phyloP scores from a whole-genome alignment of 2,113 vertebrate genomes.

The Xenopus laevis region DNA sequence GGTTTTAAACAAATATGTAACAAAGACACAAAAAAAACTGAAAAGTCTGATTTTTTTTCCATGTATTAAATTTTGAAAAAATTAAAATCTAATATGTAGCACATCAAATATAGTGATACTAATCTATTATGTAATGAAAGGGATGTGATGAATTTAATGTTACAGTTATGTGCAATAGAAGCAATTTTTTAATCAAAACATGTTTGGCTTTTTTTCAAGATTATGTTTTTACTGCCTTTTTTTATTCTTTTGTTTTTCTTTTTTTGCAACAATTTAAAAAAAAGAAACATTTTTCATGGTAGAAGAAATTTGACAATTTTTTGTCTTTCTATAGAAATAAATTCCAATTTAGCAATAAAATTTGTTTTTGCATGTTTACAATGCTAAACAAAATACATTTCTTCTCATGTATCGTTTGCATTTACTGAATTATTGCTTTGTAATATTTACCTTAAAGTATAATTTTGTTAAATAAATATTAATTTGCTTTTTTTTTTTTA shows the following conservation, averaged over 20 bases:
- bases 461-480: constrained; percentile 40
- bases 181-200: no score
- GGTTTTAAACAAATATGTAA: no score
- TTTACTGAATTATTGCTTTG: constrained; percentile 7
- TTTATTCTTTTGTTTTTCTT: neutral
- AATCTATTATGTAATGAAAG: no score
- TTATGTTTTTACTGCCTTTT: no score
- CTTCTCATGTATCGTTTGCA: constrained; percentile 10
- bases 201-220: no score
- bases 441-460: constrained; percentile 21
- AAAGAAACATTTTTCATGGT: neutral
- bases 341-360: neutral
- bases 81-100: no score
- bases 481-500: constrained; percentile 56
- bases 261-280: neutral
- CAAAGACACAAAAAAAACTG: no score
- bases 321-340: neutral
- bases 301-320: neutral
- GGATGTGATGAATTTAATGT: neutral
- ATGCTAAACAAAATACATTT: constrained; percentile 7
- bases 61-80: no score
- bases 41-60: neutral
- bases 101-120: no score
- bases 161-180: neutral
- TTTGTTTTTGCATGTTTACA: constrained; percentile 2